phyloP scores from a whole-genome alignment of 2,113 vertebrate species.

The Eonycteris spelaea region DNA sequence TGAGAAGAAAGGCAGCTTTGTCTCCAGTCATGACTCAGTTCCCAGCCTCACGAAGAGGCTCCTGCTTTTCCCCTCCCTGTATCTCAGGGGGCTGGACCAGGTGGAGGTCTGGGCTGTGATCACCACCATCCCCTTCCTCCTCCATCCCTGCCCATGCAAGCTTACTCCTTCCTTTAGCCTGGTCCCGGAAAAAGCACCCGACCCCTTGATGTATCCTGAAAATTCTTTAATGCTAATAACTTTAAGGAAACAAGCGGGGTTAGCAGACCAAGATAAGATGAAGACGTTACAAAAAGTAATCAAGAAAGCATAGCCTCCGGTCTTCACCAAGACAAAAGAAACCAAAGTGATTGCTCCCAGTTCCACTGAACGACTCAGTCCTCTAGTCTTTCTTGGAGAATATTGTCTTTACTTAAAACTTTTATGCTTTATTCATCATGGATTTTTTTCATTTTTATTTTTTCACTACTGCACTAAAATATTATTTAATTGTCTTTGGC shows the following conservation, averaged over 20 bases:
- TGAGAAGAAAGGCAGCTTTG: neutral
- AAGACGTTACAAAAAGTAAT: neutral
- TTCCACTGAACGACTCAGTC: neutral
- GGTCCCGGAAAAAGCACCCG: neutral
- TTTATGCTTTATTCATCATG: neutral
- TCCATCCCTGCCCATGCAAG: neutral
- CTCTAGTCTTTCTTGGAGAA: neutral
- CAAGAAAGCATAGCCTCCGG: neutral
- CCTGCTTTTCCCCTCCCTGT: neutral
- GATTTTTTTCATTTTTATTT: neutral
- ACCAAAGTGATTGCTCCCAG: accelerated
- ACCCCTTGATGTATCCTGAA: neutral
- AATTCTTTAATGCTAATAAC: neutral
- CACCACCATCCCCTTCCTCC: neutral
- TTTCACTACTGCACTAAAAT: neutral
- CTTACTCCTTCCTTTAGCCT: neutral
- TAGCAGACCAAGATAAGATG: too few relatives aligned
- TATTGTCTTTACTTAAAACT: neutral
- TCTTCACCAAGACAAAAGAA: neutral
- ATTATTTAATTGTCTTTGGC: neutral
- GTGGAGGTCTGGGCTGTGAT: neutral
- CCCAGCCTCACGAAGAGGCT: neutral
- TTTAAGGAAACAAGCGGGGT: neutral
- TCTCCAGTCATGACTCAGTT: neutral
- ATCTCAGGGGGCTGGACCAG: too few relatives aligned